Evolutionary conservation across 2,113 vertebrate genomes (phyloP).

Genomic region (Colaptes auratus): DNA sequence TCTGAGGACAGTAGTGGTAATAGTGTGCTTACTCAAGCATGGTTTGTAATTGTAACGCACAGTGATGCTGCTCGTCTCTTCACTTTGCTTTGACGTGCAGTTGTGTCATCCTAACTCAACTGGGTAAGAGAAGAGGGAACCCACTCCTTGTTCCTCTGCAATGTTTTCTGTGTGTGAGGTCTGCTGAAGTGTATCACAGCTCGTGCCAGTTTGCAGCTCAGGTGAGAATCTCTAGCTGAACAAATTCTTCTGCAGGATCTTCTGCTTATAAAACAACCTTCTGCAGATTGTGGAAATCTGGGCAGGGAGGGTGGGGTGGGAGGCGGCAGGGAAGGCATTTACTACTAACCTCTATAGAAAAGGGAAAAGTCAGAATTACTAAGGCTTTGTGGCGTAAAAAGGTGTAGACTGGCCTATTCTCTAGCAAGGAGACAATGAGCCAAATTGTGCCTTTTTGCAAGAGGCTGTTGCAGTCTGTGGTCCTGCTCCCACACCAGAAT

Average conservation of each 20-base stretch:
- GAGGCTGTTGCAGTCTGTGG: neutral
- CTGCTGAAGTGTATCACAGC: neutral
- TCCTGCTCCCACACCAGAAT: neutral
- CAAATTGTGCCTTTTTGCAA: neutral
- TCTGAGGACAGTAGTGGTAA: neutral
- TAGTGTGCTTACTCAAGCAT: neutral
- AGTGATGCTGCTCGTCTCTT: fast-evolving
- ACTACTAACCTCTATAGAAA: neutral
- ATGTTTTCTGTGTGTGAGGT: fast-evolving
- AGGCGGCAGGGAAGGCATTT: neutral
- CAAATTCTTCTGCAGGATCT: neutral
- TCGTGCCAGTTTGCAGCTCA: neutral
- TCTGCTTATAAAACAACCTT: neutral
- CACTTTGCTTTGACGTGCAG: neutral
- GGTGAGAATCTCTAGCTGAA: neutral
- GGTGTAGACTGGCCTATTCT: neutral
- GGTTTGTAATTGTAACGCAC: neutral
- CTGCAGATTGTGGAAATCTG: neutral
- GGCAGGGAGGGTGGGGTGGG: too few relatives aligned
- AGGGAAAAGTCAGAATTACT: neutral
- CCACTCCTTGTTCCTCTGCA: neutral
- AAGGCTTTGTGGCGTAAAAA: neutral
- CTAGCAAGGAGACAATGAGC: neutral
- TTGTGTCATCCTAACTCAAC: neutral
- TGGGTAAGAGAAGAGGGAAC: neutral